Conservation (phyloP, 2,888 invertebrate species). For the Himalopsyche japonica region DNA sequence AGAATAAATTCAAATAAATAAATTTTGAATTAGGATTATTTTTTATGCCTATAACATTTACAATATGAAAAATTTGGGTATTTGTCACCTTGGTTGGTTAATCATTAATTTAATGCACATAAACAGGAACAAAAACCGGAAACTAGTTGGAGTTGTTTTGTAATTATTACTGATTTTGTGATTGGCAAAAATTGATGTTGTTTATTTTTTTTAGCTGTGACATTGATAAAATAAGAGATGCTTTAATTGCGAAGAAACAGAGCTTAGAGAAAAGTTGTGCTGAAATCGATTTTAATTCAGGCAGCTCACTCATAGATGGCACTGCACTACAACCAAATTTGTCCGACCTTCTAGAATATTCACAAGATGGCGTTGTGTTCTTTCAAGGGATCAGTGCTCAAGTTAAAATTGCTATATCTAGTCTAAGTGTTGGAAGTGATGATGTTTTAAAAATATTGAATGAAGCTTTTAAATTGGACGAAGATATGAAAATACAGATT, state of each 20-base stretch:
- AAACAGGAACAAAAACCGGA: too few species aligned
- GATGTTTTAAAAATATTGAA: slow-evolving; percentile 43
- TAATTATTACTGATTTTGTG: too few species aligned
- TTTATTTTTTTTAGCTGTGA: not conserved
- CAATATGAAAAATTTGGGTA: too few species aligned
- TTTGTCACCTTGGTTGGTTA: too few species aligned
- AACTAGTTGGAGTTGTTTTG: too few species aligned
- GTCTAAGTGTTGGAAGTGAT: slow-evolving; percentile 43
- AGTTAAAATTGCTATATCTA: slow-evolving; percentile 44
- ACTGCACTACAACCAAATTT: slow-evolving; percentile 47
- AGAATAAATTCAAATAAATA: too few species aligned
- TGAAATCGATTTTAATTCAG: slow-evolving; percentile 46
- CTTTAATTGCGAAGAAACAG: not conserved
- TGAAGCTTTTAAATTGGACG: slow-evolving; percentile 44
- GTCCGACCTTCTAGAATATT: slow-evolving; percentile 44
- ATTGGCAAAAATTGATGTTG: not conserved
- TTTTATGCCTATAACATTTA: too few species aligned
- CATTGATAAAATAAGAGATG: not conserved
- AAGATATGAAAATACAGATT: slow-evolving; percentile 40
- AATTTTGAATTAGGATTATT: too few species aligned
- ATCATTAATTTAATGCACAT: too few species aligned
- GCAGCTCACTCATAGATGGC: slow-evolving; percentile 45
- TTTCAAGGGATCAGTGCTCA: slow-evolving; percentile 43
- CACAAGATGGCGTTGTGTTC: slow-evolving; percentile 44
- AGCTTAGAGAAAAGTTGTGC: slow-evolving; percentile 36